Percentiles rank a stretch among this genome's conserved stretches.
phyloP scores from a whole-genome alignment of 2,113 vertebrate genomes.

The Menura novaehollandiae region DNA sequence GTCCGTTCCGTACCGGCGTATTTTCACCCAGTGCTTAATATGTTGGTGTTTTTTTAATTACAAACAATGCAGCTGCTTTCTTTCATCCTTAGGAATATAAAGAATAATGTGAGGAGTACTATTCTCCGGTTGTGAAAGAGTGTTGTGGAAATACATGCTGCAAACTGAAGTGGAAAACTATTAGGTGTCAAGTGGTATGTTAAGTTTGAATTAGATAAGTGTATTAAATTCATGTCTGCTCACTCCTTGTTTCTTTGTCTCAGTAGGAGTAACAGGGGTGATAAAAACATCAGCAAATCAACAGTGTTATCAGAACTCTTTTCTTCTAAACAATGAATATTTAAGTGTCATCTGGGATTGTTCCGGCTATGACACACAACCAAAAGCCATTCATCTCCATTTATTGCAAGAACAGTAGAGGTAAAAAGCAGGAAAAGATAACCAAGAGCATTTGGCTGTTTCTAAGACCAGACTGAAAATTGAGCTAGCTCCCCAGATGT shows the following conservation, averaged over 20 bases:
- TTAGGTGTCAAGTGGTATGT: neutral
- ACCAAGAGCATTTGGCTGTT: neutral
- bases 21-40: neutral
- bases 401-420: neutral
- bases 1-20: neutral
- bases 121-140: neutral
- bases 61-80: neutral
- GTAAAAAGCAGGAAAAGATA: neutral
- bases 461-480: neutral
- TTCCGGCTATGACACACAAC: neutral
- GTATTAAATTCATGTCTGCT: neutral
- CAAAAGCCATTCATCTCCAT: neutral
- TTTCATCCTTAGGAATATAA: neutral
- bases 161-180: neutral
- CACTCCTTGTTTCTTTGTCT: neutral
- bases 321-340: neutral
- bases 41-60: neutral
- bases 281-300: neutral
- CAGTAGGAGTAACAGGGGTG: neutral
- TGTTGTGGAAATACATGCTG: neutral
- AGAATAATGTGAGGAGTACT: neutral
- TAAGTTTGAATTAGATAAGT: neutral
- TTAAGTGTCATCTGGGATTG: neutral
- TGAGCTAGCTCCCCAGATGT: neutral
- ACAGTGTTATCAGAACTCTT: neutral